These are phyloP conservation scores for Lasioglossum figueresi DNA, from an alignment of 2,888 invertebrate species.

Conservation along the genomic window DNA sequence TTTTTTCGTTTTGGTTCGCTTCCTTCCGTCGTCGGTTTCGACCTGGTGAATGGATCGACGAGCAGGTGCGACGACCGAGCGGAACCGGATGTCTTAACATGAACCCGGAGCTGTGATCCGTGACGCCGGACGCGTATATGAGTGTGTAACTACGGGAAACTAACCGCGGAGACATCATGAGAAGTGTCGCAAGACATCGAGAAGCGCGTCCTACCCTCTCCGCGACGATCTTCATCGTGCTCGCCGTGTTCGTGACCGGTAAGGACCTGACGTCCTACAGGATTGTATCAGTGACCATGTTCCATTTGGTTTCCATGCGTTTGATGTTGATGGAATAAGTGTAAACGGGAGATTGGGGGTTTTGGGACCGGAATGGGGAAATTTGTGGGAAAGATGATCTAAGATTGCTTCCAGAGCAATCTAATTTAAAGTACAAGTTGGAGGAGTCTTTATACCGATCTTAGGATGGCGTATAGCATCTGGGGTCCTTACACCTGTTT, in stretches of 20 bases:
- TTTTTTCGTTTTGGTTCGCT: not conserved
- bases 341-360: not conserved
- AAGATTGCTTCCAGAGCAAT: not conserved
- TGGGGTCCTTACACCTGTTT: not conserved
- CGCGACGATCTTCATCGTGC: constrained; percentile 73
- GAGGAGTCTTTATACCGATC: not conserved
- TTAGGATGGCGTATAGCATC: not conserved
- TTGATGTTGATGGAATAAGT: not conserved
- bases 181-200: constrained; percentile 74
- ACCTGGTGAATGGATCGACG: constrained; percentile 51
- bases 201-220: constrained; percentile 73
- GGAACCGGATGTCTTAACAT: constrained; percentile 70
- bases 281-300: not conserved
- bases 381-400: not conserved
- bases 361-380: not conserved
- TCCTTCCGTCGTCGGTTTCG: not conserved
- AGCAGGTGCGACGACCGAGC: constrained; percentile 27
- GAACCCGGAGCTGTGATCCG: constrained; percentile 68
- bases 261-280: constrained; percentile 65
- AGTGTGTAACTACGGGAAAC: constrained; percentile 52
- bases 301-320: not conserved
- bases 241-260: constrained; percentile 78
- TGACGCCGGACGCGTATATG: constrained; percentile 51
- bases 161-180: constrained; percentile 69
- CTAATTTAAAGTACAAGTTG: not conserved